These are phyloP conservation scores for Caenorhabditis macrosperma DNA, from an alignment of 2,888 invertebrate genomes.

Conservation along the genomic window DNA sequence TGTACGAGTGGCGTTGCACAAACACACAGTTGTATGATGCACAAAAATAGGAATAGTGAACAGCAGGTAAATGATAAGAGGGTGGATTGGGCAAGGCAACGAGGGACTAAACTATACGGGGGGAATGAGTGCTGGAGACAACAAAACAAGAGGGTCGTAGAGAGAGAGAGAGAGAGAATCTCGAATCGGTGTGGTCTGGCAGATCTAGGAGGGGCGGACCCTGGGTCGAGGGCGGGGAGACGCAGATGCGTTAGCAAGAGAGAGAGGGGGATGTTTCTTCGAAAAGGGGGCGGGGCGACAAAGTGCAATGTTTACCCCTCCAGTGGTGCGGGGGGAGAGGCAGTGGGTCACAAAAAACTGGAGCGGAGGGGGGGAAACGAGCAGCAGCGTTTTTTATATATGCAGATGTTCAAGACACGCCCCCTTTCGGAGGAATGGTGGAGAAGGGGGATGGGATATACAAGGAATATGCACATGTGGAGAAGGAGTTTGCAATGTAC, in stretches of 20 bases:
- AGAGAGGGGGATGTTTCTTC: conserved; percentile 10
- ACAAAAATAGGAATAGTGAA: conserved; percentile 33
- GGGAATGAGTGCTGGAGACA: neutral
- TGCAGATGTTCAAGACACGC: neutral
- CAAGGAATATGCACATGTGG: neutral
- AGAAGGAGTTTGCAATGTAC: too few relatives aligned
- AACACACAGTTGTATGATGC: conserved; percentile 8
- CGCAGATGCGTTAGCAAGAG: conserved; percentile 2
- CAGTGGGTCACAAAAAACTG: conserved; percentile 15
- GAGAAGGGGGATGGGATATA: neutral
- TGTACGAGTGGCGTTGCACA: conserved; percentile 18
- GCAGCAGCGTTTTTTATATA: neutral
- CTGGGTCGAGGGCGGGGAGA: conserved; percentile 5
- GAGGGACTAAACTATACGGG: neutral
- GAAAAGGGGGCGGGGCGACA: conserved; percentile 29
- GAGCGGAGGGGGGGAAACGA: neutral
- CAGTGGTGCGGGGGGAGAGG: neutral
- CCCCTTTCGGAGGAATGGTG: neutral
- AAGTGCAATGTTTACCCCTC: conserved; percentile 55
- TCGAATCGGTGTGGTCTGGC: conserved; percentile 40
- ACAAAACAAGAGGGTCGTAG: conserved; percentile 2
- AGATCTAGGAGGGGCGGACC: conserved; percentile 17
- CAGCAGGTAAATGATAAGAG: conserved; percentile 12
- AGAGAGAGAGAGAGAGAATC: conserved; percentile 2
- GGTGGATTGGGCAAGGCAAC: conserved; percentile 2